phyloP scores from a whole-genome alignment of 1,140 invertebrate species.

The Drosophila ironensis region DNA sequence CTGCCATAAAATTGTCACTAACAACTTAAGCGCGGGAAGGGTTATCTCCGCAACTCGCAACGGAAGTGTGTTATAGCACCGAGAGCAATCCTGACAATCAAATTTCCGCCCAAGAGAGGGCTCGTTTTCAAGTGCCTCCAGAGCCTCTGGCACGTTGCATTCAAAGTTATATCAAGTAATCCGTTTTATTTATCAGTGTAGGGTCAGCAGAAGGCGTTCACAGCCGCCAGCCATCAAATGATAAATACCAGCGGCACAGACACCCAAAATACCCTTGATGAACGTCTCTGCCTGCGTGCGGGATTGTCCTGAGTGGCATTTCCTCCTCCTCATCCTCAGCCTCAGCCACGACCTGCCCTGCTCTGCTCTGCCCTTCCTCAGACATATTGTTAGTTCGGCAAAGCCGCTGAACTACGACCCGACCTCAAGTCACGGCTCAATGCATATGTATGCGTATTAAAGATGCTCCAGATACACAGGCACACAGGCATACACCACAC shows the following conservation, averaged over 20 bases:
- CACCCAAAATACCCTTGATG: slow-evolving; percentile 51
- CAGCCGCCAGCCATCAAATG: slow-evolving; percentile 60
- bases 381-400: slow-evolving; percentile 64
- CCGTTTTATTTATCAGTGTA: slow-evolving; percentile 2
- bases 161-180: too few relatives aligned
- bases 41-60: not conserved
- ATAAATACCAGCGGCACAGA: slow-evolving; percentile 54
- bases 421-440: slow-evolving; percentile 42
- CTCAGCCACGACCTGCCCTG: slow-evolving; percentile 1
- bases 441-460: slow-evolving; percentile 54
- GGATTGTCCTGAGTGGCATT: slow-evolving; percentile 40
- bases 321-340: not conserved
- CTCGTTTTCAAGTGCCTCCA: too few relatives aligned
- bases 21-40: not conserved
- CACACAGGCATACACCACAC: slow-evolving; percentile 22
- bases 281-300: slow-evolving; percentile 17
- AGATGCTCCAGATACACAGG: slow-evolving; percentile 56
- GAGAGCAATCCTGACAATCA: not conserved
- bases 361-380: slow-evolving; percentile 23
- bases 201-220: slow-evolving; percentile 29
- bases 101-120: not conserved
- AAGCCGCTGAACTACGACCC: slow-evolving; percentile 29
- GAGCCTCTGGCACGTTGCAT: too few relatives aligned
- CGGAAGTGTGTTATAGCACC: not conserved
- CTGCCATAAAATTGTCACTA: not conserved